phyloP scores from a whole-genome alignment of 2,113 vertebrate genomes.

The Parotia lawesii region DNA sequence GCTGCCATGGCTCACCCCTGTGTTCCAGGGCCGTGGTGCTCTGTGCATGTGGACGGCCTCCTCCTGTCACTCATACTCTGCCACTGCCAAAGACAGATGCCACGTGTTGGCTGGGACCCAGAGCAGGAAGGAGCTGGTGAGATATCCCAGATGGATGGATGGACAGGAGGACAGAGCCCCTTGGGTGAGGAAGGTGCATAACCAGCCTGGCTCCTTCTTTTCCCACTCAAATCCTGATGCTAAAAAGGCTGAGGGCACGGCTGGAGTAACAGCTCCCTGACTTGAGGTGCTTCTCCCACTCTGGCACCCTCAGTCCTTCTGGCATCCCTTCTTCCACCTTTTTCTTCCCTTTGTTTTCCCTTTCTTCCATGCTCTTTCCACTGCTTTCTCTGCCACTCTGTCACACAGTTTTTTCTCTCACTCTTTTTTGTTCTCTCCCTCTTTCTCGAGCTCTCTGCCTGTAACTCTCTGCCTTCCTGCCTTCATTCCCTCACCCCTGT shows the following conservation, averaged over 20 bases:
- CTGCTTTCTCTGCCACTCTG: neutral
- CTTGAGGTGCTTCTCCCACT: neutral
- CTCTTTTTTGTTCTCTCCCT: slow-evolving; percentile 8
- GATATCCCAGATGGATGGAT: neutral
- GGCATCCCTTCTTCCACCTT: neutral
- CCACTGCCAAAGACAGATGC: slow-evolving; percentile 11
- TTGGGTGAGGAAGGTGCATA: neutral
- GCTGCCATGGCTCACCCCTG: neutral
- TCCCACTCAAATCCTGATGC: neutral
- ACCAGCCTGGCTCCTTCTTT: neutral
- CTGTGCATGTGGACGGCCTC: neutral
- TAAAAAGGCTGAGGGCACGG: neutral
- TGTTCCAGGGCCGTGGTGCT: neutral
- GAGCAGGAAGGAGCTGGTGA: neutral
- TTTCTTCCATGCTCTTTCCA: neutral
- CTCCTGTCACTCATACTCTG: neutral
- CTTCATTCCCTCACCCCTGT: neutral
- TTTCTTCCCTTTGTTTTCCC: neutral
- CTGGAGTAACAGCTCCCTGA: neutral
- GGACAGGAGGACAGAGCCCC: neutral
- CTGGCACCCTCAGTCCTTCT: neutral
- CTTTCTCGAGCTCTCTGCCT: neutral
- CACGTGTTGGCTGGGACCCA: neutral
- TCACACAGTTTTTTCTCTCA: neutral
- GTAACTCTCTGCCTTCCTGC: neutral